phyloP scores from a whole-genome alignment of 2,888 invertebrate species.

The Apodemia duryi region DNA sequence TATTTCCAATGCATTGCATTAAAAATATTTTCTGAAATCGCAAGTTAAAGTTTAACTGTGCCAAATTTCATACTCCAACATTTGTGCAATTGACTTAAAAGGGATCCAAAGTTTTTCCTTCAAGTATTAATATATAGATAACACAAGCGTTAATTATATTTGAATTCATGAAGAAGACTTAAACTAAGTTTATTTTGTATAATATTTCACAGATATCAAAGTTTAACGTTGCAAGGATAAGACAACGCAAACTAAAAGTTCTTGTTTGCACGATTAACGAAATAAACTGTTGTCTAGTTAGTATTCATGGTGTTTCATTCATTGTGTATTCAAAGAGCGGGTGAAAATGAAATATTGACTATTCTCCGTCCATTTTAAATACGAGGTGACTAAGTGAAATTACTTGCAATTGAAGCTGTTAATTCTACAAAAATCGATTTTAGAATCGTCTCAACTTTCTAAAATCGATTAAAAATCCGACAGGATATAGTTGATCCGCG shows the following conservation, averaged over 20 bases:
- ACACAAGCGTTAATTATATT: background rate
- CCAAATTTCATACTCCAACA: no score
- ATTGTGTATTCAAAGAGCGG: slow-evolving; percentile 68
- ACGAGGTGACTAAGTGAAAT: slow-evolving; percentile 59
- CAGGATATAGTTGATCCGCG: no score
- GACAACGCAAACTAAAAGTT: slow-evolving; percentile 61
- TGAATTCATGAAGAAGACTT: background rate
- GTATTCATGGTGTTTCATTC: slow-evolving; percentile 70
- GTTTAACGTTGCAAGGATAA: slow-evolving; percentile 43
- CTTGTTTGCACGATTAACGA: slow-evolving; percentile 75
- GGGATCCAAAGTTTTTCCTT: no score
- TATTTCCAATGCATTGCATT: no score
- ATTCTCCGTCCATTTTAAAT: slow-evolving; percentile 68
- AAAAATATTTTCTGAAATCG: no score
- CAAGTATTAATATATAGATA: background rate
- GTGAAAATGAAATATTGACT: slow-evolving; percentile 76
- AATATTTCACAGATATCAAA: slow-evolving; percentile 24
- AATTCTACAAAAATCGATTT: background rate
- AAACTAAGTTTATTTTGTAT: background rate
- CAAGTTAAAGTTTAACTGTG: no score
- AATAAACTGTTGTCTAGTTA: slow-evolving; percentile 74
- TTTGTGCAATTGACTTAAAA: no score
- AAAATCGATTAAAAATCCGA: no score
- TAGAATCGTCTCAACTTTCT: background rate
- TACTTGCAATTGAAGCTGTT: slow-evolving; percentile 26